These are phyloP conservation scores for Lepeophtheirus salmonis DNA, from an alignment of 1,140 invertebrate genomes.

Conservation along the genomic window DNA sequence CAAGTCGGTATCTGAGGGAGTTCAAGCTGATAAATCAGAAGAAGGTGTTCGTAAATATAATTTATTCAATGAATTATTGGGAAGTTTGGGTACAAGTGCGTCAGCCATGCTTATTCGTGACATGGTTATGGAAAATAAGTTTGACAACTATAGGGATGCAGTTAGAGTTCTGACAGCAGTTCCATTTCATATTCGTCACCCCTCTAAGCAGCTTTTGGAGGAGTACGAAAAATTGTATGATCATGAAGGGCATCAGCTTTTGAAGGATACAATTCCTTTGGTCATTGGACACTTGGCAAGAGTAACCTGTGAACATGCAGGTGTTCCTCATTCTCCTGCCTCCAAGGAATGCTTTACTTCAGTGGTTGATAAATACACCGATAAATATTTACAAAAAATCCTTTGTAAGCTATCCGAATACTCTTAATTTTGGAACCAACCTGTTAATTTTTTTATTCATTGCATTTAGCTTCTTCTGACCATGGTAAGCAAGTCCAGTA, in stretches of 20 bases:
- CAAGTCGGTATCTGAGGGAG: neutral
- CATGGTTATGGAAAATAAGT: neutral
- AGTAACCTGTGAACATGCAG: slow-evolving; percentile 7
- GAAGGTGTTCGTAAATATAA: slow-evolving; percentile 3
- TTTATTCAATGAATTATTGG: slow-evolving; percentile 10
- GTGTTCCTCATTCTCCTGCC: neutral
- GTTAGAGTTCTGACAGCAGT: neutral
- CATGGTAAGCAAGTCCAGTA: too few species aligned
- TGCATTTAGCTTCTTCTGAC: too few species aligned
- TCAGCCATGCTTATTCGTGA: slow-evolving; percentile 10
- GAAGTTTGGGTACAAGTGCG: slow-evolving; percentile 4
- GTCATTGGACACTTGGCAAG: slow-evolving; percentile 6
- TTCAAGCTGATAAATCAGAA: slow-evolving; percentile 8
- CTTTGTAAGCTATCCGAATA: too few species aligned
- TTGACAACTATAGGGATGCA: slow-evolving; percentile 4
- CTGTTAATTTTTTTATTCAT: too few species aligned
- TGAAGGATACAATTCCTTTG: slow-evolving; percentile 7
- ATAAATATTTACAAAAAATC: slow-evolving; percentile 3
- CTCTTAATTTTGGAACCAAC: too few species aligned
- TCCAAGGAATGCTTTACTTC: neutral
- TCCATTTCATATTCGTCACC: slow-evolving; percentile 8
- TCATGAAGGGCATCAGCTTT: neutral
- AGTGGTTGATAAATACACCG: neutral
- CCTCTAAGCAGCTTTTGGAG: slow-evolving; percentile 4
- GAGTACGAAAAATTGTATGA: neutral